Percentiles rank a stretch among this genome's conserved stretches.
phyloP scores from a whole-genome alignment of 2,113 vertebrate species.

The Etheostoma cragini region DNA sequence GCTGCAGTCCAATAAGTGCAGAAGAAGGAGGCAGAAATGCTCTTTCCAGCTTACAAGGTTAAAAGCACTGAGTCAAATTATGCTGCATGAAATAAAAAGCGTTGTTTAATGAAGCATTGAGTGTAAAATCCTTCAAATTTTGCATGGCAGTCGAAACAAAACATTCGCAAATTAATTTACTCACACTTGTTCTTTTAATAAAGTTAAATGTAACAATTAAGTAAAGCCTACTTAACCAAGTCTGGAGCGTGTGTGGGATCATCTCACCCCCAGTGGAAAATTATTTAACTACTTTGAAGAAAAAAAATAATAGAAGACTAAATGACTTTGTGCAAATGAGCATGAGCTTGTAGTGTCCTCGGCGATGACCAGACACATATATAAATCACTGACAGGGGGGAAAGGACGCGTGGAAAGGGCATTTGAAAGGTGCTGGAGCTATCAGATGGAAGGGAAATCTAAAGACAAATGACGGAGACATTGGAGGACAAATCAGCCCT shows the following conservation, averaged over 20 bases:
- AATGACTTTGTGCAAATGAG: conserved; percentile 62
- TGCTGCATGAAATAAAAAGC: conserved; percentile 26
- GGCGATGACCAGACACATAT: conserved; percentile 47
- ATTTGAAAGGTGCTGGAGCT: conserved; percentile 54
- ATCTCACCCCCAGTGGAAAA: background rate
- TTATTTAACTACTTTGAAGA: conserved; percentile 13
- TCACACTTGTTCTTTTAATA: conserved; percentile 12
- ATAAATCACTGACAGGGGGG: conserved; percentile 70
- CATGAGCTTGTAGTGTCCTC: conserved; percentile 44
- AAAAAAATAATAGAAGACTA: conserved; percentile 36
- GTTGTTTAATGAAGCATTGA: conserved; percentile 25
- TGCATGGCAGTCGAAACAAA: background rate
- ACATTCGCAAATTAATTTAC: conserved; percentile 1
- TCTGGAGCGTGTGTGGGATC: background rate
- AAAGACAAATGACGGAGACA: conserved; percentile 76
- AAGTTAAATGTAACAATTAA: conserved; percentile 8
- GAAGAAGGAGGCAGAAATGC: conserved; percentile 22
- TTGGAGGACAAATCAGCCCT: conserved; percentile 71
- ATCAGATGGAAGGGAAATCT: conserved; percentile 70
- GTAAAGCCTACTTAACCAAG: conserved; percentile 1
- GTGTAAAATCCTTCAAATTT: conserved; percentile 4
- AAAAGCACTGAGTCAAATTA: conserved; percentile 20
- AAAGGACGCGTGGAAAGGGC: conserved; percentile 64
- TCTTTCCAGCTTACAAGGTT: conserved; percentile 11
- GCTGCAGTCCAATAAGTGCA: conserved; percentile 27